Base-by-base conservation (phyloP, 92 coral and sea anemone species). In the Parazoanthus darwini region DNA sequence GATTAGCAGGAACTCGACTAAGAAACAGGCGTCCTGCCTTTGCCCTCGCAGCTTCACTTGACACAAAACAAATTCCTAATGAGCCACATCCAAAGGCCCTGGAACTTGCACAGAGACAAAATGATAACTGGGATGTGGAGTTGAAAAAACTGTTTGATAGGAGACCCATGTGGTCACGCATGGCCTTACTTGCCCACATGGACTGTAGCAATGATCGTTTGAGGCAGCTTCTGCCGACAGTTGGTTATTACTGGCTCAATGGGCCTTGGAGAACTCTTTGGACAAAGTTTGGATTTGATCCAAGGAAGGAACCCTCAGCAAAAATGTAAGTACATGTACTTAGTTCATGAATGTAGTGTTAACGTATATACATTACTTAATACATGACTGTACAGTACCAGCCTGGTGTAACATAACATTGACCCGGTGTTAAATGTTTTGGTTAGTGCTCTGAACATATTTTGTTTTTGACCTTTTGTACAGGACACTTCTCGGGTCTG, bases 211-310 rank as follows among this genome's bases (percentile, higher is more conserved):
- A 81, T 1, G 90, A 90, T 16, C 42, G 95, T 42, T 26, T 95
- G 74, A 92, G 91, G 78, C 92, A 91, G 75, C 81, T 97, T 14
- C 66, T 97, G 82, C 92, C 98, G 4, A 23, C 76, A 44, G 90
- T 91, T 0, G 94, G 97, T 1, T 97, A 94, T 82, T 95, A 97
- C 39, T 97, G 96, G 94, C 89, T 93, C 5, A 94, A 92, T 82
- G 99, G 99, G 14, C 99, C 99, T 0, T 97, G 99, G 99, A 91
- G 99, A 75, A 90, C 98, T 11, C 91, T 97, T 3, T 97, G 98
- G 98, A 85, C 94, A 11, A 90, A 94, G 90, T 90, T 97, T 79
- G 99, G 98, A 4, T 97, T 94, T 88, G 98, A 97, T 85, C 99
- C 99, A 5, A 93, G 97, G 35, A 97, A 91, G 73, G 94, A 95